Evolutionary conservation across 2,113 vertebrate species (phyloP).

Genomic region (Nycticryphes semicollaris): DNA sequence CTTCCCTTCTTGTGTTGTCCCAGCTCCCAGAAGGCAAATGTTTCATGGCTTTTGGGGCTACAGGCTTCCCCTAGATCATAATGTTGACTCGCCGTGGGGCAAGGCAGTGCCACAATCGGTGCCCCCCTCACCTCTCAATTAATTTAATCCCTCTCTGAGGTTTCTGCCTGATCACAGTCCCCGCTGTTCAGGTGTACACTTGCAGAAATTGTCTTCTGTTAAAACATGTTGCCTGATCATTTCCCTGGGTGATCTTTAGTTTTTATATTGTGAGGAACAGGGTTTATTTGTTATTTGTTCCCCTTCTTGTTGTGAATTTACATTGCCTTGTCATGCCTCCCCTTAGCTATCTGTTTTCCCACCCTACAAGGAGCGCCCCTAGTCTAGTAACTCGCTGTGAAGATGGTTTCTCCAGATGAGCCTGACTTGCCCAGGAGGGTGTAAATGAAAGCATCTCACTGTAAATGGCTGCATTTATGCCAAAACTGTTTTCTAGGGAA

Average conservation of each 20-base stretch:
- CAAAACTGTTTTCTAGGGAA: neutral
- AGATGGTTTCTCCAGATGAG: neutral
- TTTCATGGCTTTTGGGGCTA: neutral
- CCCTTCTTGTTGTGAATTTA: neutral
- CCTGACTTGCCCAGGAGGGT: neutral
- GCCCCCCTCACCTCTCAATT: neutral
- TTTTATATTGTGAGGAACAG: neutral
- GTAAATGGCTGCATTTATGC: neutral
- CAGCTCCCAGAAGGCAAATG: neutral
- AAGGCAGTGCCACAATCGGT: neutral
- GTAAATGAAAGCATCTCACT: neutral
- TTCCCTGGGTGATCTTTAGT: neutral
- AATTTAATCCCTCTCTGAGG: neutral
- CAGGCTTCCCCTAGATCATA: accelerated
- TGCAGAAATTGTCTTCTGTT: neutral
- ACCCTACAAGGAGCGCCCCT: neutral
- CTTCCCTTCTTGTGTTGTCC: neutral
- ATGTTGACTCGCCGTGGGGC: neutral
- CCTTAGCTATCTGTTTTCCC: neutral
- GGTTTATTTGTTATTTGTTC: neutral
- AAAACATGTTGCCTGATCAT: neutral
- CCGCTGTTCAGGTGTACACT: neutral
- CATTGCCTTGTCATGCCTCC: neutral
- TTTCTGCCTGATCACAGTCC: neutral
- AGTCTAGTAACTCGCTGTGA: neutral